These are phyloP conservation scores for Apodemus sylvaticus DNA, from an alignment of 2,113 vertebrate genomes.

Conservation along the genomic window DNA sequence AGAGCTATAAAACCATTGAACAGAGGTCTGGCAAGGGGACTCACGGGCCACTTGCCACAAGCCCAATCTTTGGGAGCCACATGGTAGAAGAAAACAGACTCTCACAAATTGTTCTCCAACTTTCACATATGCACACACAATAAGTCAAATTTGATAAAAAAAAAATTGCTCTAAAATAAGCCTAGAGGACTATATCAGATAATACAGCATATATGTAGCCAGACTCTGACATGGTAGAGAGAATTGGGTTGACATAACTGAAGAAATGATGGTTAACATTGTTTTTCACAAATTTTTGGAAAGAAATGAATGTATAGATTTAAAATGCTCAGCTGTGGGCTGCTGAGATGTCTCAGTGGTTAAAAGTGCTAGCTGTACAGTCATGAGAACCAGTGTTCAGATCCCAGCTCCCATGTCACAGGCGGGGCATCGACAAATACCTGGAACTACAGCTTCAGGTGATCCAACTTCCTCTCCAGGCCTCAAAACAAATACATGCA, in stretches of 20 bases:
- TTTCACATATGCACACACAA: background rate
- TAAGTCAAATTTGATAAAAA: background rate
- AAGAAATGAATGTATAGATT: slow-evolving; percentile 10
- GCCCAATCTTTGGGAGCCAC: background rate
- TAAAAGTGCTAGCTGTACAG: background rate
- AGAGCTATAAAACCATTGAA: background rate
- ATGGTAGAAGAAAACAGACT: background rate
- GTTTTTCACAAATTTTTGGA: background rate
- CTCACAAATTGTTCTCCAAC: too few relatives aligned
- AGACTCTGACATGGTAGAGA: background rate
- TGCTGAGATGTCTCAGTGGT: background rate
- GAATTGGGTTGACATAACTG: background rate
- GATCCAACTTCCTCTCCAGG: background rate
- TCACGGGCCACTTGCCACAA: background rate
- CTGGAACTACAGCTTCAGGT: background rate
- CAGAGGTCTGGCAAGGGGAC: background rate
- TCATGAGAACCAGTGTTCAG: background rate
- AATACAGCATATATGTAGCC: background rate
- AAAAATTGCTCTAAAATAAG: background rate
- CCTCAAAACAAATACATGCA: too few relatives aligned
- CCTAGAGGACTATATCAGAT: background rate
- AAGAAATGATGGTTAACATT: background rate
- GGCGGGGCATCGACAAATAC: too few relatives aligned
- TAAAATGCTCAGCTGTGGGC: background rate
- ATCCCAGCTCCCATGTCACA: background rate